Evolutionary conservation across 2,797 vertebrate genomes (phyloP).

Genomic region (Poecilia velifera): DNA sequence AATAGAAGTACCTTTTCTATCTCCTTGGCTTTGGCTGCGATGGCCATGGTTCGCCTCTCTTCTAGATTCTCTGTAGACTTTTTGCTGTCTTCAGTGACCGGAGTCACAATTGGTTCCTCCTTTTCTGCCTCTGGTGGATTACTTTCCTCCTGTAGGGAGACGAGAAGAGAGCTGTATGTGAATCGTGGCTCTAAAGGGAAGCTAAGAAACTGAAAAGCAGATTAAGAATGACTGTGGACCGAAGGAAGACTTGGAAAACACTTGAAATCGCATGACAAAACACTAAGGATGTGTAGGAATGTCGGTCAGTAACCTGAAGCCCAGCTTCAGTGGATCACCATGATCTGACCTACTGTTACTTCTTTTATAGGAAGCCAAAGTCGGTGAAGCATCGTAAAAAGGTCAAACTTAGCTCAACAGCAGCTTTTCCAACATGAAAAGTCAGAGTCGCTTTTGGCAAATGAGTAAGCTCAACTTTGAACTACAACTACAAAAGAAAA

Average conservation of each 20-base stretch:
- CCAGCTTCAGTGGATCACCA: not conserved
- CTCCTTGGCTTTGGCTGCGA: constrained; percentile 79
- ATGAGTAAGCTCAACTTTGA: not conserved
- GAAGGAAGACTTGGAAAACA: not conserved
- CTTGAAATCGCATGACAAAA: not conserved
- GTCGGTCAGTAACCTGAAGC: constrained; percentile 19
- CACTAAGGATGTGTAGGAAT: not conserved
- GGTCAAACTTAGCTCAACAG: constrained; percentile 7
- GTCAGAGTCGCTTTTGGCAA: not conserved
- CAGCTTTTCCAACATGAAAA: not conserved
- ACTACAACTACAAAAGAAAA: not conserved
- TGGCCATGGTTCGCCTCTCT: constrained; percentile 75
- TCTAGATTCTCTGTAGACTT: constrained; percentile 69
- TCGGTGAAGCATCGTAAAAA: constrained; percentile 9
- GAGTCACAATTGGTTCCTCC: constrained; percentile 58
- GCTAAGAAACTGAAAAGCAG: not conserved
- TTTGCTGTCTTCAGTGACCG: constrained; percentile 62
- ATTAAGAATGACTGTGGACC: not conserved
- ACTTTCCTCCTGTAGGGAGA: constrained; percentile 68
- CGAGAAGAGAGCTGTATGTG: not conserved
- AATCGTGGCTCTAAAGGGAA: not conserved
- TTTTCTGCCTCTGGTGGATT: constrained; percentile 61
- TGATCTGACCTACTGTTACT: constrained; percentile 22
- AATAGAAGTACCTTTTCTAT: constrained; percentile 79
- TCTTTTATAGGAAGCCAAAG: constrained; percentile 12